Conservation (phyloP, 2,797 vertebrate species). For the Oreonectes daqikongensis region DNA sequence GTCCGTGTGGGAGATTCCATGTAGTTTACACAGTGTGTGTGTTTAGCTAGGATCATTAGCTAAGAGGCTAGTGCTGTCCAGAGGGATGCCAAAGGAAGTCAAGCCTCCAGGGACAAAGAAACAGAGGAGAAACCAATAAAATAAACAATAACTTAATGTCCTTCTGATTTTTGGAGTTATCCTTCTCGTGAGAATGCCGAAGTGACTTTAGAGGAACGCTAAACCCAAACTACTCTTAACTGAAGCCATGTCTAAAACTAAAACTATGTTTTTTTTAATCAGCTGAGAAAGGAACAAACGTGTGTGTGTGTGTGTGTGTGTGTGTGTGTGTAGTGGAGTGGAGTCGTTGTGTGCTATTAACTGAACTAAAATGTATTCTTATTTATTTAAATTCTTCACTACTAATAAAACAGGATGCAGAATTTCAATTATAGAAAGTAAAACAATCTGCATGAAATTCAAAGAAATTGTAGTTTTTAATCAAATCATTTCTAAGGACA, state of each 20-base stretch:
- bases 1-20: conserved; percentile 43
- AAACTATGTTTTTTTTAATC: conserved; percentile 2
- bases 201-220: conserved; percentile 16
- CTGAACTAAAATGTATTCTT: not conserved
- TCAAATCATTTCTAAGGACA: no score
- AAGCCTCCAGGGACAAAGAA: conserved; percentile 52
- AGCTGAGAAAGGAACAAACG: conserved; percentile 8
- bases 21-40: conserved; percentile 25
- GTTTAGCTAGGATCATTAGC: conserved; percentile 44
- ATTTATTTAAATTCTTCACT: not conserved
- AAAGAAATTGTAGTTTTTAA: no score
- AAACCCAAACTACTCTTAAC: not conserved
- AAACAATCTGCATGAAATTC: no score
- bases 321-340: not conserved
- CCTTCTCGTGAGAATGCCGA: conserved; percentile 58
- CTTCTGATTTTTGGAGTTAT: conserved; percentile 40
- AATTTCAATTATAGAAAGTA: not conserved
- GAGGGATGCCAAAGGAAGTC: conserved; percentile 53
- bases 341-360: not conserved
- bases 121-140: conserved; percentile 54
- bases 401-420: not conserved
- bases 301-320: not conserved
- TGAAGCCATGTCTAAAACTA: conserved; percentile 17
- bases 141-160: conserved; percentile 59
- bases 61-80: conserved; percentile 37